Evolutionary conservation across 23 tunicate genomes (phyloP).

Genomic region (Diplosoma virens): DNA sequence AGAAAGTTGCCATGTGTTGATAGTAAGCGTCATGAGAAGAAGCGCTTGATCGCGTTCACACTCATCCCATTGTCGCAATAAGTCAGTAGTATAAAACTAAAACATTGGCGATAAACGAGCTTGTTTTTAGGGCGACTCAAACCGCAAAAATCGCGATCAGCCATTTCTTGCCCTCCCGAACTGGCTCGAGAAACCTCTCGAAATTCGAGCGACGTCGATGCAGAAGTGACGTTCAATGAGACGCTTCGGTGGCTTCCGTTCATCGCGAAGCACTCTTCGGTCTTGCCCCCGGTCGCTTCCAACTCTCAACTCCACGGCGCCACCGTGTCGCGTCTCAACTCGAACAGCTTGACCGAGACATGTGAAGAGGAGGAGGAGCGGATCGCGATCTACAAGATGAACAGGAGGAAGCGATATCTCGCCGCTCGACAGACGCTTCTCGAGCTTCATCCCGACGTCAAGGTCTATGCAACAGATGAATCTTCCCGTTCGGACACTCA

Average conservation of each 20-base stretch:
- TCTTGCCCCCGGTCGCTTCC: conserved; percentile 18
- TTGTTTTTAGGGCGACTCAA: conserved; percentile 17
- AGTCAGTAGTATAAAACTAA: too few species aligned
- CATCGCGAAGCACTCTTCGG: conserved; percentile 31
- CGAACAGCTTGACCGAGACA: conserved; percentile 22
- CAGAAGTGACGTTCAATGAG: conserved; percentile 52
- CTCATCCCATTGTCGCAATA: too few species aligned
- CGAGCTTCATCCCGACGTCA: conserved; percentile 46
- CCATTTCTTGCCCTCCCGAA: conserved; percentile 70
- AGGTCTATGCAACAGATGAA: conserved; percentile 32
- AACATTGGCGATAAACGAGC: too few species aligned
- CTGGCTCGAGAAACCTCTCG: conserved; percentile 24
- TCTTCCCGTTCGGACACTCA: background rate
- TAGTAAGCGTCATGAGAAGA: too few species aligned
- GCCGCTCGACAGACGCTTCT: conserved; percentile 82
- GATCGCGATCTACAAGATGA: conserved; percentile 85
- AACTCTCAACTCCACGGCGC: conserved; percentile 23
- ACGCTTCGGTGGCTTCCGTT: conserved; percentile 81
- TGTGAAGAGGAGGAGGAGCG: conserved; percentile 76
- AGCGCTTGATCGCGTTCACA: too few species aligned
- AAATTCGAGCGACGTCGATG: conserved; percentile 1
- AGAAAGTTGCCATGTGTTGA: too few species aligned
- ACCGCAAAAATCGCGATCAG: conserved; percentile 64
- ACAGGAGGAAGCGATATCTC: conserved; percentile 78
- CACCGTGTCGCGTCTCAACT: conserved; percentile 18